Base-by-base conservation (phyloP, 2,797 vertebrate genomes). In the Mus caroli region DNA sequence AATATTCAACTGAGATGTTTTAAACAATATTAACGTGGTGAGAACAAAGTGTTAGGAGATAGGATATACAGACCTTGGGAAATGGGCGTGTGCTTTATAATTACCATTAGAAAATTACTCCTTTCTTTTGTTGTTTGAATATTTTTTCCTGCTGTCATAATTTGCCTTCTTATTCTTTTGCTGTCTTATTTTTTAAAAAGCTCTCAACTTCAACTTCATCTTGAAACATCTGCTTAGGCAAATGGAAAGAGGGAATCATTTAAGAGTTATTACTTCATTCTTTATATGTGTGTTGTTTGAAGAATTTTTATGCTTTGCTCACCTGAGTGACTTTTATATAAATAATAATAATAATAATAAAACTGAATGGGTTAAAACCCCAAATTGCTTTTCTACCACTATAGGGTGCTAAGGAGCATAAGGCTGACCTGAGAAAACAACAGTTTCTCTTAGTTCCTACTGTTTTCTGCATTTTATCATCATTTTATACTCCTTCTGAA, bases 121-220 rank as follows among this genome's bases (percentile, higher is more conserved):
- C 43, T 91, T 94, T 92, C 94, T 77, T 24, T 92, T 91, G 34
- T 96, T 94, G 54, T 96, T 96, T 95, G 83, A 91, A 94, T 69
- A 84, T 94, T 95, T 96, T 92, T 92, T 52, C 28, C 76, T 80
- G 69, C 54, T 73, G 60, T 60, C 1, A 0, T 95, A 58, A 80
- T 79, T 89, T 86, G 31, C 46, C 60, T 71, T 37, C 73, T 77
- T 50, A 26, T 50, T 50, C 15, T 50, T 76, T 50, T 50, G 26
- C 6, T 17, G 14, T n/a, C 62, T 86, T 67, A 50, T 15, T 67
- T 69, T 24, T 34, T 43, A 17, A 83, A 43, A 83, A 13, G 3
- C 43, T 69, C 19, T 52, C 13, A 69, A 37, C 56, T 67, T 73
- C 64, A 89, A 24, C 92, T 87, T 94, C 40, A 85, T 62, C 31